Evolutionary conservation across 1,140 invertebrate genomes (phyloP).

Genomic region (Zaprionus tsacasi): DNA sequence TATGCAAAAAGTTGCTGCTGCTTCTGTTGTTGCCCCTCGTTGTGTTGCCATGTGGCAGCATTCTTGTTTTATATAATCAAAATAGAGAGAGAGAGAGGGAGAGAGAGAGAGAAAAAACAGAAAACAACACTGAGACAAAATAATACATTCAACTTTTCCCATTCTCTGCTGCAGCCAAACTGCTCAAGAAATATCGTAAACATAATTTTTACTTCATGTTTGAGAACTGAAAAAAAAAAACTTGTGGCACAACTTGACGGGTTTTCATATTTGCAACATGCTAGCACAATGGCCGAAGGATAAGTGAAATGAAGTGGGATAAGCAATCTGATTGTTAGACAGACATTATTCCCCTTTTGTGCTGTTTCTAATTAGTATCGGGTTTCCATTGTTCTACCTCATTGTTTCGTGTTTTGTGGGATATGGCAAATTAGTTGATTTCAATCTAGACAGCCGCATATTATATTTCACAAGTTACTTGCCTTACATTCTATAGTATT

Average conservation of each 20-base stretch:
- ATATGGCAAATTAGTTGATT: neutral
- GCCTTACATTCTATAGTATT: neutral
- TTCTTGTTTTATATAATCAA: constrained; percentile 51
- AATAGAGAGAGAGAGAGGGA: neutral
- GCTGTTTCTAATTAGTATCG: neutral
- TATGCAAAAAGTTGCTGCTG: constrained; percentile 39
- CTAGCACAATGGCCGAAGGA: neutral
- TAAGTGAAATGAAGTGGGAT: constrained; percentile 1
- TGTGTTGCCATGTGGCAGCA: constrained; percentile 50
- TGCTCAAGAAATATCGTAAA: constrained; percentile 28
- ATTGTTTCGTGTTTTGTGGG: neutral
- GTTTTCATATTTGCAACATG: neutral
- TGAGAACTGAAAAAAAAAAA: neutral
- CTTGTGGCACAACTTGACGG: neutral
- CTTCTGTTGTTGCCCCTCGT: constrained; percentile 47
- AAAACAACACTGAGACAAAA: constrained; percentile 11
- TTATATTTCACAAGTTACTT: neutral
- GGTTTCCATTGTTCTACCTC: neutral
- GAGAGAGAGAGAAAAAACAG: neutral
- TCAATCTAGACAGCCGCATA: neutral
- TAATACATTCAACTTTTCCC: constrained; percentile 49
- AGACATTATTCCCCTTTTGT: neutral
- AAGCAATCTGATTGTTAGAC: neutral
- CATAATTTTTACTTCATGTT: constrained; percentile 18
- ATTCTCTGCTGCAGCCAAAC: constrained; percentile 16